phyloP scores from a whole-genome alignment of 2,888 invertebrate genomes.

The Drosophila percnosoma region DNA sequence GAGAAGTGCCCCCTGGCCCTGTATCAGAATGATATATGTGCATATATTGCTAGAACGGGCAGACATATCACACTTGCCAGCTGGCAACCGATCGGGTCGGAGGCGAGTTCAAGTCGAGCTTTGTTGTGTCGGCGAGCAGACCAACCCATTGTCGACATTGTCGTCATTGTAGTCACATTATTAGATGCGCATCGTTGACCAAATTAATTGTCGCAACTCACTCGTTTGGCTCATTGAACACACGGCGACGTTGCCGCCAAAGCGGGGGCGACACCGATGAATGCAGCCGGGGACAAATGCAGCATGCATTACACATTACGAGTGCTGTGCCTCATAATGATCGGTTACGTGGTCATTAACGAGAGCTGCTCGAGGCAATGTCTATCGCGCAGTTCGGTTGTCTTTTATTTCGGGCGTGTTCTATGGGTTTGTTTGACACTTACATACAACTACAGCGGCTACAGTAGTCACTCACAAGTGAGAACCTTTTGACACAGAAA shows the following conservation, averaged over 20 bases:
- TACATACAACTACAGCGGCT: background rate
- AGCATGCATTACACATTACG: background rate
- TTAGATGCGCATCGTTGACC: constrained; percentile 76
- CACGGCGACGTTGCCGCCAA: constrained; percentile 24
- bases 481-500: background rate
- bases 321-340: constrained; percentile 48
- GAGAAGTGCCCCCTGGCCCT: constrained; percentile 43
- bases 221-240: constrained; percentile 49
- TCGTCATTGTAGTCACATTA: constrained; percentile 76
- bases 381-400: constrained; percentile 26
- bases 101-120: constrained; percentile 45
- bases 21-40: constrained; percentile 60
- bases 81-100: constrained; percentile 33
- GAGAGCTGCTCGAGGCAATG: constrained; percentile 35
- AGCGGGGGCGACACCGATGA: constrained; percentile 23
- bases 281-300: constrained; percentile 38
- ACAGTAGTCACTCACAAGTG: background rate
- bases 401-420: constrained; percentile 33
- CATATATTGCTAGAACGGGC: constrained; percentile 44
- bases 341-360: constrained; percentile 55
- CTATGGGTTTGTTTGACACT: constrained; percentile 34
- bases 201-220: constrained; percentile 68
- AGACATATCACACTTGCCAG: constrained; percentile 62
- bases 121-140: constrained; percentile 28
- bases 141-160: constrained; percentile 60